Evolutionary conservation across 2,888 invertebrate genomes (phyloP), one percentile per base, ranked within the genome.

Genomic region (Priocnemis perturbator): DNA sequence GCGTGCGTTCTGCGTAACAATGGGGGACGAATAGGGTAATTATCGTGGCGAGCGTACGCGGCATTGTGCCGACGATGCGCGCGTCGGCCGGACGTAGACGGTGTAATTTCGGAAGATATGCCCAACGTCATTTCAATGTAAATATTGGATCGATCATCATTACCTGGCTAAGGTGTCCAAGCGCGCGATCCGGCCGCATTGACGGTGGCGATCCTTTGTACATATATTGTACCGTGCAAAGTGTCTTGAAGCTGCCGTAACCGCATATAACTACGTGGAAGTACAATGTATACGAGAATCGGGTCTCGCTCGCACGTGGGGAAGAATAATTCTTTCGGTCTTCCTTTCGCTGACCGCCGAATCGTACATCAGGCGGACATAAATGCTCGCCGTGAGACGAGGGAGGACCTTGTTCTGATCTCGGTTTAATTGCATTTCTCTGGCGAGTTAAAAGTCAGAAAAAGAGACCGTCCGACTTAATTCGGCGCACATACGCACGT

Each of bases 381-480:
- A 14, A 50, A n/a, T 50, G n/a, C n/a, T 2, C 17, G 47, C 17
- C 15, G 47, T 14, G 50, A 50, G 50, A 19, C 17, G 50, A 50
- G 50, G 19, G 50, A 50, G 17, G 14, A n/a, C 23, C 59, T 47
- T 17, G 48, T 44, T 60, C 59, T 48, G 59, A 60, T 60, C 59
- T 60, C 47, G 59, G 21, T 60, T 60, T 60, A 79, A 79, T 79
- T 79, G 80, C 79, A 80, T 79, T 79, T 79, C 79, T 80, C 78
- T 73, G 21, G 53, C 73, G 68, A 73, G 73, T 68, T 67, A 71
- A 77, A 50, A 69, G 73, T 73, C 78, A 79, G 79, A 79, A 79
- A 80, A 79, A 79, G 79, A 79, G 80, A 80, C 79, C 80, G 79
- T 78, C 76, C 76, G 78, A 80, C 80, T 79, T 80, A 79, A 79